phyloP scores from a whole-genome alignment of 2,888 invertebrate genomes.

The Pseudococcus viburni region DNA sequence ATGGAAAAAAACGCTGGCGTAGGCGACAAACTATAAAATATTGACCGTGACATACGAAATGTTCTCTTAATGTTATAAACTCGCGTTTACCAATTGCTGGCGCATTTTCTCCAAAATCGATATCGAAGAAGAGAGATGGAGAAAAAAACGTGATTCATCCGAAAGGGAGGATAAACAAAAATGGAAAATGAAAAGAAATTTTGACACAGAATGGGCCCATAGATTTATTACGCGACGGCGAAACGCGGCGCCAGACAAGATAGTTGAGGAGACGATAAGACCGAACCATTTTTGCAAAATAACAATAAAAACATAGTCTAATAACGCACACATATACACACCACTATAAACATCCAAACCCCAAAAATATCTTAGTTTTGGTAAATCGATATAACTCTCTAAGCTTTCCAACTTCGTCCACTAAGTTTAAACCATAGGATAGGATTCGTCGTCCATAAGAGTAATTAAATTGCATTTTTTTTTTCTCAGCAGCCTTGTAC shows the following conservation, averaged over 20 bases:
- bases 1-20: neutral
- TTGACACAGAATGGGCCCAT: constrained; percentile 57
- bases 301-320: constrained; percentile 66
- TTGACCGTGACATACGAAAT: constrained; percentile 19
- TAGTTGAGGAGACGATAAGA: constrained; percentile 64
- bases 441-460: neutral
- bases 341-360: neutral
- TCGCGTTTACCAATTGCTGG: neutral
- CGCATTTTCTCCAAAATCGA: constrained; percentile 26
- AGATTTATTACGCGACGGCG: constrained; percentile 64
- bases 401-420: constrained; percentile 15
- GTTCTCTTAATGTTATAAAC: constrained; percentile 7
- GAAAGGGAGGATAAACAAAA: constrained; percentile 54
- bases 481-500: neutral
- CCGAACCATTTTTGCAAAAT: constrained; percentile 65
- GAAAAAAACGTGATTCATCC: constrained; percentile 35
- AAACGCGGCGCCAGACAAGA: constrained; percentile 65
- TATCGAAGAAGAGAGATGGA: neutral
- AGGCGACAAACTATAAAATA: constrained; percentile 22
- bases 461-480: constrained; percentile 57
- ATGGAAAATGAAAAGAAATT: constrained; percentile 64
- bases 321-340: constrained; percentile 59
- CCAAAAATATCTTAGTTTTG: constrained; percentile 55
- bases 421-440: neutral
- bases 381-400: constrained; percentile 58